These are phyloP conservation scores for Crocuta crocuta DNA, from an alignment of 2,113 vertebrate genomes.

Conservation along the genomic window DNA sequence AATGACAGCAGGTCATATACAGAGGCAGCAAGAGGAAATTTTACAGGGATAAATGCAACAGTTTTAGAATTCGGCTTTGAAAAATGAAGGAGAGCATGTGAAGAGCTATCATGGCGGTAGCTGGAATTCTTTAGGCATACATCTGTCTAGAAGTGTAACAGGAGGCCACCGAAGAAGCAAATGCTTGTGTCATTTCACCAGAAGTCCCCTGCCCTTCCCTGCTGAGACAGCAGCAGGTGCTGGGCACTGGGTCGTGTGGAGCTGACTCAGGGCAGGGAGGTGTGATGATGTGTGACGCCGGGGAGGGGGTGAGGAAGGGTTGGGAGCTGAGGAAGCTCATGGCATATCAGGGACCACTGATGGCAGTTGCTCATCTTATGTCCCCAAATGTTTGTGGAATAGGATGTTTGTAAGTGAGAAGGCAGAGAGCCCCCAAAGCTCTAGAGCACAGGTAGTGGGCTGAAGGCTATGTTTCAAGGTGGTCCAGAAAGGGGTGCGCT, in stretches of 20 bases:
- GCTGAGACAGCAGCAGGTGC: neutral
- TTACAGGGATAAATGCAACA: neutral
- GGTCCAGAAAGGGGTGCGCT: neutral
- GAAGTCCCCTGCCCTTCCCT: neutral
- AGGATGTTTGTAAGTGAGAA: neutral
- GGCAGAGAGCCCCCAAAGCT: neutral
- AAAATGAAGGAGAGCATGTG: neutral
- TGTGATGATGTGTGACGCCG: fast-evolving
- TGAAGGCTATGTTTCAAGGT: neutral
- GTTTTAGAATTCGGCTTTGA: neutral
- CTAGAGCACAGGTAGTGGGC: too few species aligned
- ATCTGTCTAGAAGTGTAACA: neutral
- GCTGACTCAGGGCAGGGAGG: neutral
- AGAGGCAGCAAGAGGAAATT: neutral
- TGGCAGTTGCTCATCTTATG: neutral
- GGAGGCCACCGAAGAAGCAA: neutral
- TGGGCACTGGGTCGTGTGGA: neutral
- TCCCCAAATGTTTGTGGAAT: neutral
- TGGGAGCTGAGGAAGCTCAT: neutral
- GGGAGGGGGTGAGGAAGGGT: neutral
- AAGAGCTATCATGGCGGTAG: neutral
- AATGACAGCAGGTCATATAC: neutral
- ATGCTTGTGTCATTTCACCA: neutral
- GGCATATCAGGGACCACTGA: neutral
- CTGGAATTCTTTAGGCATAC: neutral